These are phyloP conservation scores for Epinotia brunnichana DNA, from an alignment of 2,888 invertebrate genomes.

Conservation along the genomic window DNA sequence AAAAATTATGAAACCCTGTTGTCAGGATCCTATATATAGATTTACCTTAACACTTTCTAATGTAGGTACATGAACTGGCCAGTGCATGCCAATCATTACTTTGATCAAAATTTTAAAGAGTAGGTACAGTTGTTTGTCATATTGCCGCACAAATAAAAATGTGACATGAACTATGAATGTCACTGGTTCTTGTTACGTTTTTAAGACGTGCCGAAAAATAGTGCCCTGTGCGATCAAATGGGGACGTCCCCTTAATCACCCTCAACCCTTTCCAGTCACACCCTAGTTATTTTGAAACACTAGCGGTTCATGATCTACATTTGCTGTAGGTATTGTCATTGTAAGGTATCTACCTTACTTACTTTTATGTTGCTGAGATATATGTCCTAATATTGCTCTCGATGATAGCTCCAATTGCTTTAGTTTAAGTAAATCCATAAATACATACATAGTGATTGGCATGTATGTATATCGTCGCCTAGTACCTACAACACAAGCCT, in stretches of 20 bases:
- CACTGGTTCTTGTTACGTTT: slow-evolving; percentile 12
- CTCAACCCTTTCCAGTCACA: slow-evolving; percentile 75
- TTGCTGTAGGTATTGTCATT: slow-evolving; percentile 5
- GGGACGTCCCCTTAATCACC: slow-evolving; percentile 70
- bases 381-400: background rate
- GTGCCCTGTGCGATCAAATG: slow-evolving; percentile 56
- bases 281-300: slow-evolving; percentile 66
- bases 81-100: slow-evolving; percentile 35
- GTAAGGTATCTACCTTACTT: background rate
- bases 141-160: slow-evolving; percentile 1
- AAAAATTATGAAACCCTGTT: too few relatives aligned
- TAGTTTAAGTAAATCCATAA: background rate
- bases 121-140: slow-evolving; percentile 35
- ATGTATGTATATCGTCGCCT: too few relatives aligned
- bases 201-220: slow-evolving; percentile 15
- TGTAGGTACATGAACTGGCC: slow-evolving; percentile 32
- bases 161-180: background rate
- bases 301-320: slow-evolving; percentile 57
- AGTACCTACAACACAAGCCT: too few relatives aligned
- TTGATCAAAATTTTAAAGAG: slow-evolving; percentile 33
- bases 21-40: too few relatives aligned
- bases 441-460: too few relatives aligned
- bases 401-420: background rate
- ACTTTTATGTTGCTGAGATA: background rate
- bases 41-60: background rate